Evolutionary conservation across 2,888 invertebrate species (phyloP), one percentile per base, ranked within the genome.

Genomic region (Cataglyphis albicans): DNA sequence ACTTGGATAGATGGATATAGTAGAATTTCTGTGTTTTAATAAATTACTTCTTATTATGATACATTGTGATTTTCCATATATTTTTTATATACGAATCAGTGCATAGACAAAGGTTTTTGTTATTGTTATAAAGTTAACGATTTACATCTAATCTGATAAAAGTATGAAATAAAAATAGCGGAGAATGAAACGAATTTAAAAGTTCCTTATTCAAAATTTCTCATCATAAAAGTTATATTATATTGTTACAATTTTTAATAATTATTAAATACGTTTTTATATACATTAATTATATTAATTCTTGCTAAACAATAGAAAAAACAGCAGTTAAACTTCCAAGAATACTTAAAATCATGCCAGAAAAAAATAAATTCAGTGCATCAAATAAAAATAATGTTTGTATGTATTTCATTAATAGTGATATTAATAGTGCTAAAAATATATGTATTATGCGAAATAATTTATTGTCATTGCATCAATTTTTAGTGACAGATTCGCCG

Each of bases 291-390:
- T 65, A 65, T 41, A 21, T 25, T 21, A 65, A 9, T 12, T 21
- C 21, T 61, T 57, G 44, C 61, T n/a, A 48, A n/a, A 18, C 48
- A 6, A 7, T 10, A 78, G 21, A 15, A n/a, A 57, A 44, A 55
- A 18, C 44, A 21, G n/a, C 21, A 75, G 48, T n/a, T 63, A 63
- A 70, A 55, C 6, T 44, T 65, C 15, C 25, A 29, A 72, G 12
- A 70, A 61, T 44, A 59, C 3, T 67, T 32, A 82, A 59, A 87
- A 90, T 88, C 75, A 93, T 93, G 93, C 91, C 93, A 76, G 89
- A 89, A 80, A 86, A 87, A 87, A 91, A 87, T 84, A 91, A 89
- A 86, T 91, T 84, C 80, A 84, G 75, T 74, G 83, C 90, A 85
- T 84, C 92, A 35, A 93, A 90, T 85, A 90, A 2, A 35, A 32